Conservation (phyloP, 2,797 vertebrate species). For the Sebastes itinus region DNA sequence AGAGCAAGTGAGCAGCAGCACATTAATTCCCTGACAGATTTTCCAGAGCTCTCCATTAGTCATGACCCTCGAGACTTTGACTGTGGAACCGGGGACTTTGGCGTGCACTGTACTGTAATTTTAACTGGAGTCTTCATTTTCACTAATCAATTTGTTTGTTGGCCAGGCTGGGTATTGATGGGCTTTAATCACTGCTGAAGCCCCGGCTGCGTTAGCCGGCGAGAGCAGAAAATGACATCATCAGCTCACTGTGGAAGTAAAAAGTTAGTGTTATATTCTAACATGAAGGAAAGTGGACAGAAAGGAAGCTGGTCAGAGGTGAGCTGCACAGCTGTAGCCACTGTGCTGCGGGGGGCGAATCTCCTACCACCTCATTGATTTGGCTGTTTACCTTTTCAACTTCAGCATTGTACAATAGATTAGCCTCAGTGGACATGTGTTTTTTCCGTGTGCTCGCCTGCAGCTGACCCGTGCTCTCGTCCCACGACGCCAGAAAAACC, state of each 20-base stretch:
- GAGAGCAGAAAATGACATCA: constrained; percentile 24
- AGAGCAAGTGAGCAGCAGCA: not conserved
- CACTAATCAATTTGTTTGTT: constrained; percentile 49
- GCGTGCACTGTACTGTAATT: constrained; percentile 7
- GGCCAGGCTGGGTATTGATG: constrained; percentile 25
- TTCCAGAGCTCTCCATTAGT: constrained; percentile 14
- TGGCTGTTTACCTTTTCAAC: constrained; percentile 16
- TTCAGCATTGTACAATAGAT: not conserved
- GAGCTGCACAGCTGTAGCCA: not conserved
- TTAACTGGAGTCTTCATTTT: constrained; percentile 43
- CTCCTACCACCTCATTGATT: constrained; percentile 41
- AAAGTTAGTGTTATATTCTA: not conserved
- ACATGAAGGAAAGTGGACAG: not conserved
- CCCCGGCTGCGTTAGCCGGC: not conserved
- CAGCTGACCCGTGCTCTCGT: constrained; percentile 40
- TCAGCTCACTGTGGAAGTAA: not conserved
- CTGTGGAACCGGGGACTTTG: not conserved
- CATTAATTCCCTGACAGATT: constrained; percentile 18
- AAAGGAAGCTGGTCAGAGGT: not conserved
- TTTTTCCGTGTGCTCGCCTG: not conserved
- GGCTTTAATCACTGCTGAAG: constrained; percentile 35
- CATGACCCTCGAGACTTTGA: not conserved
- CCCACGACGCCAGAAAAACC: constrained; percentile 5
- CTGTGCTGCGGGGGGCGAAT: not conserved
- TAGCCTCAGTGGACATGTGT: constrained; percentile 30